Evolutionary conservation across 2,888 invertebrate genomes (phyloP), one percentile per base, ranked within the genome.

Genomic region (Dermolepida albohirtum): DNA sequence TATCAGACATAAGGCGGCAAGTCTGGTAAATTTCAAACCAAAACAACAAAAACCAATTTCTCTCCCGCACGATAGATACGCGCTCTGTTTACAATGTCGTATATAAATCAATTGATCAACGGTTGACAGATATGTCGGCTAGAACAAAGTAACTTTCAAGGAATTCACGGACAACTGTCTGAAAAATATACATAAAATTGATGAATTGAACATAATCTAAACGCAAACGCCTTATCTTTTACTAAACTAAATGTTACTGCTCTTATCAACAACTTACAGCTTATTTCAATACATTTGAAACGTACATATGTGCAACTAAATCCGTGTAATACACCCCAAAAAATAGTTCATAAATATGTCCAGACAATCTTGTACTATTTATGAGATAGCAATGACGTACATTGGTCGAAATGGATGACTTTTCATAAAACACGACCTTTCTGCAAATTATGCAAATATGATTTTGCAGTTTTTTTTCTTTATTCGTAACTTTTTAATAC

Each of bases 161-260:
- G 52, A 52, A 52, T 52, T 12, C 29, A 52, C 52, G 34, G 52
- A 34, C 52, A 52, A 52, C 52, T 52, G 52, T 52, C 52, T n/a
- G 14, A 29, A 52, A 39, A 12, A 34, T 39, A 39, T 52, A 49
- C 34, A 39, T 27, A 64, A 47, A 40, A 34, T 63, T 63, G 39
- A 67, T 67, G 59, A 67, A 62, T 62, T 47, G 52, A 59, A 41
- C 12, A 43, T 39, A 67, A 67, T 62, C 43, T 67, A 67, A 41
- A 55, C 52, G 8, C 1, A 12, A 52, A 10, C 14, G 12, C 34
- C 52, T 34, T 34, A 34, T 34, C 34, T 39, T 52, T 29, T 6
- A 34, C 52, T 34, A 34, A 52, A 52, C 34, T 39, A 34, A 34
- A 34, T 34, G 52, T 39, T 52, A 12, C 14, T 39, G 6, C 52